Base-by-base conservation (phyloP, 2,888 invertebrate species). In the Ochlodes sylvanus region DNA sequence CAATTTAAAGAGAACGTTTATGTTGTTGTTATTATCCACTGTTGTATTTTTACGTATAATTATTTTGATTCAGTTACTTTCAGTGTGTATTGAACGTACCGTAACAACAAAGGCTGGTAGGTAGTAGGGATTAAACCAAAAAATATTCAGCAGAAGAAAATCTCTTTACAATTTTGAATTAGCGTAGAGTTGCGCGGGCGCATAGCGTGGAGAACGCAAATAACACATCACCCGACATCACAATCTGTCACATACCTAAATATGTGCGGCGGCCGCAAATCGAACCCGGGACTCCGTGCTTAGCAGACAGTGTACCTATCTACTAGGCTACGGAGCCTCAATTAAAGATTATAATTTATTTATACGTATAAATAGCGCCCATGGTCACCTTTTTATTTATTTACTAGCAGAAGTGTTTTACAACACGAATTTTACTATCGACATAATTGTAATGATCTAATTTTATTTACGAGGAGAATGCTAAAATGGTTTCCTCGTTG, bases 21-120 rank as follows among this genome's bases (percentile, higher is more conserved):
- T 85, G 89, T 89, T 88, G 88, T 90, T 90, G 82, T 89, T 88
- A 87, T 89, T 87, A 81, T 84, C 80, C 79, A 81, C 78, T 80
- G 86, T 84, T 83, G 81, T 80, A 83, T 86, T 81, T 73, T 71
- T 70, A 34, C 32, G 38, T 57, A 50, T 41, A 50, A 57, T 63
- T 63, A 62, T 57, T 68, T 68, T 68, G 57, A 68, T 68, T 63
- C 57, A 10, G 32, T 52, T n/a, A n/a, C n/a, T n/a, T n/a, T n/a
- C n/a, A n/a, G n/a, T 38, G 63, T 19, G 21, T 27, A 50, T 44
- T 21, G 34, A 44, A 19, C 21, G n/a, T 50, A 41, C 54, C 55
- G 47, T 44, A 47, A 27, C 27, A 27, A 27, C 27, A 4, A 27
- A 27, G n/a, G 5, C 27, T 27, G 27, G 27, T 27, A 27, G n/a